phyloP scores from a whole-genome alignment of 2,113 vertebrate species.

The Podilymbus podiceps region DNA sequence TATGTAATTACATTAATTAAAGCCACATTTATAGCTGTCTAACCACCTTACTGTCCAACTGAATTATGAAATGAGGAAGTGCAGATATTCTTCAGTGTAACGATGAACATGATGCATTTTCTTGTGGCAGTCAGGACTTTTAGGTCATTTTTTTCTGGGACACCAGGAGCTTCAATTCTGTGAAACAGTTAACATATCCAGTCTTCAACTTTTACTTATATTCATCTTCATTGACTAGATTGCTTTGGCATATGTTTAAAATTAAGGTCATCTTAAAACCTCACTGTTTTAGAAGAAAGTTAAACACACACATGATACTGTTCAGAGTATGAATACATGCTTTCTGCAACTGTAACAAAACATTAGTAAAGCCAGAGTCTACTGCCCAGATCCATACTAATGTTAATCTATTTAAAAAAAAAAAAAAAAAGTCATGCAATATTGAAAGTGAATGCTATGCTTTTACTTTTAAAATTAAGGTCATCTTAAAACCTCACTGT shows the following conservation, averaged over 20 bases:
- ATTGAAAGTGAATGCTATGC: too few species aligned
- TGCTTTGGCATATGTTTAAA: neutral
- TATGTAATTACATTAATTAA: conserved; percentile 32
- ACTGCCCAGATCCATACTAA: neutral
- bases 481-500: neutral
- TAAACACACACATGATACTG: neutral
- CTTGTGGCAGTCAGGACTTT: neutral
- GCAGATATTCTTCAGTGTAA: neutral
- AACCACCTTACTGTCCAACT: neutral
- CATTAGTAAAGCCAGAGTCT: neutral
- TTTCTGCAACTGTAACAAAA: neutral
- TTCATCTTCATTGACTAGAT: neutral
- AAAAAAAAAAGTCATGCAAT: too few species aligned
- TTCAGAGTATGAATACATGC: neutral
- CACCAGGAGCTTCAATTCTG: neutral
- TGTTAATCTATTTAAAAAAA: too few species aligned
- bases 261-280: neutral
- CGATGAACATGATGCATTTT: neutral
- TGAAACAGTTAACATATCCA: neutral
- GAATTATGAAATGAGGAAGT: neutral
- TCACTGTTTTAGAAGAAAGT: neutral
- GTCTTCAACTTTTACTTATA: neutral
- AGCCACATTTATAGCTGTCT: neutral
- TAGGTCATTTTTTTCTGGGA: neutral
- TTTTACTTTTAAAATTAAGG: neutral